These are phyloP conservation scores for Erynnis tages DNA, from an alignment of 2,888 invertebrate genomes.

Conservation along the genomic window DNA sequence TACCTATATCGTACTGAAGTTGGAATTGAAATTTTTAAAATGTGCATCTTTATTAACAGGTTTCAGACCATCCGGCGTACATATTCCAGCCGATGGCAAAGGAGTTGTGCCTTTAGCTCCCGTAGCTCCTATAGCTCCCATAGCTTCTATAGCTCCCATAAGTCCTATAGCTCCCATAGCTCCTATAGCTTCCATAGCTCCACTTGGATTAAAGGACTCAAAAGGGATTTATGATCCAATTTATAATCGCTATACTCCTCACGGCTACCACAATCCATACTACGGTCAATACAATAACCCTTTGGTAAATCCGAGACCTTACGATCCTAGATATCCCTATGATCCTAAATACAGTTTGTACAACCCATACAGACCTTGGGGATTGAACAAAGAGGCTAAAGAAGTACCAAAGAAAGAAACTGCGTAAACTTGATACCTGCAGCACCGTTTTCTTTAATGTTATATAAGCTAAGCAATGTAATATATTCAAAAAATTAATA, in stretches of 20 bases:
- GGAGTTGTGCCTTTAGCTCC: constrained; percentile 43
- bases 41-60: constrained; percentile 53
- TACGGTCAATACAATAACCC: constrained; percentile 47
- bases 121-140: no score
- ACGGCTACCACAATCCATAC: constrained; percentile 34
- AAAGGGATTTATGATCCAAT: constrained; percentile 33
- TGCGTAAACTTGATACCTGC: constrained; percentile 10
- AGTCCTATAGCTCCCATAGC: no score
- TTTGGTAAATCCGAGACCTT: constrained; percentile 31
- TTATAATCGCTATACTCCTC: constrained; percentile 52
- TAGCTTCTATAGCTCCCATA: no score
- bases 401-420: constrained; percentile 39
- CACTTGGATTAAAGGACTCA: constrained; percentile 24
- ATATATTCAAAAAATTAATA: background rate
- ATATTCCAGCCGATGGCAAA: constrained; percentile 83
- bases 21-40: no score
- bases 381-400: constrained; percentile 35
- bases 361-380: constrained; percentile 33
- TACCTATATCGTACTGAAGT: no score
- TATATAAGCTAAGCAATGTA: background rate
- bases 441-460: background rate
- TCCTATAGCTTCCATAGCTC: no score
- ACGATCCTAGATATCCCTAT: constrained; percentile 45
- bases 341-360: constrained; percentile 40
- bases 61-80: constrained; percentile 84